These are phyloP conservation scores for Campopleginae sp. DNA, from an alignment of 2,888 invertebrate species.

Conservation along the genomic window DNA sequence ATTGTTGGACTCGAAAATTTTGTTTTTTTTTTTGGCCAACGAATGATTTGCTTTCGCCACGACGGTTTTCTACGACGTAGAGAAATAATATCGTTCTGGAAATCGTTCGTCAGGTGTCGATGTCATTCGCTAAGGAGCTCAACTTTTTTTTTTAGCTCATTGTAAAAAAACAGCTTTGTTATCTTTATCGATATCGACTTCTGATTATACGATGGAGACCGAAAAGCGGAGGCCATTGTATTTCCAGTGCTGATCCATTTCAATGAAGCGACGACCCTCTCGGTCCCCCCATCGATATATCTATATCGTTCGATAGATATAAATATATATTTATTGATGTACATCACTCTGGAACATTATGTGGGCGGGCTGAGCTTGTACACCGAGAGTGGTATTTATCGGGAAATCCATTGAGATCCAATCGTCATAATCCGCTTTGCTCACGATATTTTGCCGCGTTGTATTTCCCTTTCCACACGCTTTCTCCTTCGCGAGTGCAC, in stretches of 20 bases:
- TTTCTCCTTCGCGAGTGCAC: slow-evolving; percentile 47
- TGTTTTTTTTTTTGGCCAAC: no score
- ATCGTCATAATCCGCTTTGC: slow-evolving; percentile 73
- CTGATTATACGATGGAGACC: slow-evolving; percentile 9
- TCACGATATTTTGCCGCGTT: slow-evolving; percentile 69
- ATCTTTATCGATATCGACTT: slow-evolving; percentile 38
- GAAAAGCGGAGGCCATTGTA: slow-evolving; percentile 23
- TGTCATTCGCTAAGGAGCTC: slow-evolving; percentile 5
- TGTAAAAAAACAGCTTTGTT: slow-evolving; percentile 37
- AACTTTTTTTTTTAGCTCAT: slow-evolving; percentile 30
- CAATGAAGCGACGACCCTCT: slow-evolving; percentile 43
- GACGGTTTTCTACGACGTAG: not conserved
- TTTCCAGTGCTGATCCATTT: slow-evolving; percentile 41
- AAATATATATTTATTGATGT: slow-evolving; percentile 14
- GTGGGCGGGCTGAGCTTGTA: slow-evolving; percentile 47
- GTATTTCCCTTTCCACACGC: slow-evolving; percentile 49
- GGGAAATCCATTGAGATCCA: slow-evolving; percentile 71
- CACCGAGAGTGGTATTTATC: slow-evolving; percentile 67
- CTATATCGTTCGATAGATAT: not conserved
- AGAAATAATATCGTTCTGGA: not conserved
- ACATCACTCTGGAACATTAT: slow-evolving; percentile 46
- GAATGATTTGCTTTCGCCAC: not conserved
- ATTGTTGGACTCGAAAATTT: no score
- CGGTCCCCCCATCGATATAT: slow-evolving; percentile 6
- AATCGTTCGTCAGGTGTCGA: slow-evolving; percentile 3